Conservation (phyloP, 2,113 vertebrate species). For the Protobothrops flavoviridis region DNA sequence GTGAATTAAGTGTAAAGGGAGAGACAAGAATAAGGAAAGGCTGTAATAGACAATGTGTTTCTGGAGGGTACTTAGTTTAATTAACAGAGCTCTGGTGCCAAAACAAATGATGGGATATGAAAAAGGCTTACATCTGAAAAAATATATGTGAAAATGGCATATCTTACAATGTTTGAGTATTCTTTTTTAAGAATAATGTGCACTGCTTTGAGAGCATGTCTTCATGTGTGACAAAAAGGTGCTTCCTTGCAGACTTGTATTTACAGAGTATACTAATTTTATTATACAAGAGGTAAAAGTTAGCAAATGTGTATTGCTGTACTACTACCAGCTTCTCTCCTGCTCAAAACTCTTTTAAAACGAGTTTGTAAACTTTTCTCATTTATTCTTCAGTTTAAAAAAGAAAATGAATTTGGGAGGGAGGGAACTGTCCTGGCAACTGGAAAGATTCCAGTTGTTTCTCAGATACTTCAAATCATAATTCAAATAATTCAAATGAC, state of each 20-base stretch:
- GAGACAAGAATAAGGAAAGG: constrained; percentile 60
- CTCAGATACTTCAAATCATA: background rate
- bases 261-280: background rate
- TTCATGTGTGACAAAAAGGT: background rate
- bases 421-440: background rate
- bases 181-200: background rate
- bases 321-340: background rate
- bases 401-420: background rate
- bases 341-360: background rate
- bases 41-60: constrained; percentile 60
- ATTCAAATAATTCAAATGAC: background rate
- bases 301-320: background rate
- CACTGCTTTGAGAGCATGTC: background rate
- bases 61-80: constrained; percentile 62
- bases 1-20: constrained; percentile 69
- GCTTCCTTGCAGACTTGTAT: background rate
- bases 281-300: background rate
- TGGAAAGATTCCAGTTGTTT: background rate
- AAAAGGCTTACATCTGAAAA: constrained; percentile 16
- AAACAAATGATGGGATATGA: constrained; percentile 53
- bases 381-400: background rate
- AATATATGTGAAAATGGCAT: background rate
- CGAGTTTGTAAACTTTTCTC: background rate
- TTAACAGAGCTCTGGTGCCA: constrained; percentile 64
- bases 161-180: background rate